Evolutionary conservation across 2,797 vertebrate genomes (phyloP).

Genomic region (Cirrhinus molitorella): DNA sequence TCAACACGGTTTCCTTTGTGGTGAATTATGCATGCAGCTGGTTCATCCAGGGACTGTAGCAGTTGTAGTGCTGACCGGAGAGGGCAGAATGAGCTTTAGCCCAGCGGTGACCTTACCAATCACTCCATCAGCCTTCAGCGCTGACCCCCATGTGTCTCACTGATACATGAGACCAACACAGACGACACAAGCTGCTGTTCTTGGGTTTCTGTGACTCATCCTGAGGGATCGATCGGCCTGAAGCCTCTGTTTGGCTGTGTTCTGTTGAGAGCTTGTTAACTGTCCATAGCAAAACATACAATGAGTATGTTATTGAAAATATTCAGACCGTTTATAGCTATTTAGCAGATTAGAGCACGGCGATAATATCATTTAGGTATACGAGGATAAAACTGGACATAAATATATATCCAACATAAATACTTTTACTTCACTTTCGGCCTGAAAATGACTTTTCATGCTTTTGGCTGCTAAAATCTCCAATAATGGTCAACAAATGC

Average conservation of each 20-base stretch:
- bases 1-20: slow-evolving; percentile 27
- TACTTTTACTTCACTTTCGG: no score
- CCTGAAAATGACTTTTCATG: no score
- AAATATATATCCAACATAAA: neutral
- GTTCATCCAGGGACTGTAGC: slow-evolving; percentile 45
- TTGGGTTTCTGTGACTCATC: slow-evolving; percentile 30
- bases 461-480: no score
- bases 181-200: neutral
- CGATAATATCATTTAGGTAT: neutral
- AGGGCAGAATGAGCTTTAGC: slow-evolving; percentile 23
- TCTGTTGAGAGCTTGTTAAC: neutral
- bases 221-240: neutral
- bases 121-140: slow-evolving; percentile 19
- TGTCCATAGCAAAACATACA: neutral
- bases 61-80: slow-evolving; percentile 36
- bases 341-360: neutral
- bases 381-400: neutral
- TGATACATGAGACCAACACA: slow-evolving; percentile 6
- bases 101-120: slow-evolving; percentile 13
- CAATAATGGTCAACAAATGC: no score
- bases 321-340: neutral
- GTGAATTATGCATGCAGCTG: slow-evolving; percentile 49
- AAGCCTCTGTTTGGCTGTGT: neutral
- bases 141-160: slow-evolving; percentile 10
- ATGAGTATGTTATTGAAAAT: neutral